phyloP scores from a whole-genome alignment of 2,797 vertebrate genomes.

The Ctenopoma multispine region DNA sequence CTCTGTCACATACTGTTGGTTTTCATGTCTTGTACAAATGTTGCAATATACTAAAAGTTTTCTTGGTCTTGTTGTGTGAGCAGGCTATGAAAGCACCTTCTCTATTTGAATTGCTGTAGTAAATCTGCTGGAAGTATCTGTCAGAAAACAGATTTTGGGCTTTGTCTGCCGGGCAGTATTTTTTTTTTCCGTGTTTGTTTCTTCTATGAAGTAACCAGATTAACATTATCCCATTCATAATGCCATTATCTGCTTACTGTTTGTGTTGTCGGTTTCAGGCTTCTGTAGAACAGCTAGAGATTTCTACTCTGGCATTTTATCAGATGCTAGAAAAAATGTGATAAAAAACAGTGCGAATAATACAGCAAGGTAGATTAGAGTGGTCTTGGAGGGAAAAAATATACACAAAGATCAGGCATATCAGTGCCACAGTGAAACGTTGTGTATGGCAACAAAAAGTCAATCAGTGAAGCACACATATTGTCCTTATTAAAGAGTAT shows the following conservation, averaged over 20 bases:
- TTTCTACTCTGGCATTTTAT: not conserved
- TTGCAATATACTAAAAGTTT: not conserved
- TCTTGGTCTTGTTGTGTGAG: not conserved
- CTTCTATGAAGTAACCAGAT: not conserved
- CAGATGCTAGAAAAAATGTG: conserved; percentile 6
- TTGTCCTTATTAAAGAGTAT: no score
- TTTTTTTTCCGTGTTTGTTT: not conserved
- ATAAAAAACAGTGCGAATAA: conserved; percentile 9
- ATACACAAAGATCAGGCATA: not conserved
- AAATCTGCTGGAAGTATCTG: not conserved
- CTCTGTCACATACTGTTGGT: no score
- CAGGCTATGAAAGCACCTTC: not conserved
- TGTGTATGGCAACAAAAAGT: not conserved
- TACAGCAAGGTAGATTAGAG: not conserved
- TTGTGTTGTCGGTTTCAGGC: not conserved
- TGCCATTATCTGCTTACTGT: not conserved
- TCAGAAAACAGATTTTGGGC: not conserved
- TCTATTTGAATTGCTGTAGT: not conserved
- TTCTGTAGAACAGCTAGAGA: not conserved
- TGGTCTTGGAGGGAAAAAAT: not conserved
- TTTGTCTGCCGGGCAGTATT: not conserved
- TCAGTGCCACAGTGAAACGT: conserved; percentile 14
- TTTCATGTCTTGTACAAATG: no score
- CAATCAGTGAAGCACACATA: conserved; percentile 6
- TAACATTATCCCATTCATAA: not conserved